Conservation (phyloP, 2,888 invertebrate species). For the Drosophila cognata region DNA sequence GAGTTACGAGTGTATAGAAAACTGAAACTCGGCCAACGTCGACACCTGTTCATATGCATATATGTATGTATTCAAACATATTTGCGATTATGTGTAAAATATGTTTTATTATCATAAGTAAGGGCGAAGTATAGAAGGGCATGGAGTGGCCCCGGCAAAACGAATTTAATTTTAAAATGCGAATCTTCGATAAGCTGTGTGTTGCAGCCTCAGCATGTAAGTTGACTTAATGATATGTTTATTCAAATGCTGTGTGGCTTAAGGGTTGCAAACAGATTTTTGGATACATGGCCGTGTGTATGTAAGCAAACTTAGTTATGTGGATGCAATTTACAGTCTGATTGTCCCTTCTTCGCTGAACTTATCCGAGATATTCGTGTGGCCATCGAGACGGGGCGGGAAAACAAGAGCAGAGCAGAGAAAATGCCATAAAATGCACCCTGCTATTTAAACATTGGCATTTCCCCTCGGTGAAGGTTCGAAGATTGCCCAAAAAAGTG, state of each 20-base stretch:
- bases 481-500: constrained; percentile 63
- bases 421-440: constrained; percentile 68
- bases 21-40: no score
- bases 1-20: not conserved
- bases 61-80: not conserved
- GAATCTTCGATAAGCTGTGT: not conserved
- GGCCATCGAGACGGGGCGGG: constrained; percentile 17
- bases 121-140: not conserved
- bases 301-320: not conserved
- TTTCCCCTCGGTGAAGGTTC: constrained; percentile 70
- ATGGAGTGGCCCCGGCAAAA: no score
- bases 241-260: constrained; percentile 26
- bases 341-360: constrained; percentile 22
- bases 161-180: not conserved
- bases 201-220: not conserved
- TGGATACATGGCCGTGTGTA: constrained; percentile 17
- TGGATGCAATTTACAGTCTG: constrained; percentile 10
- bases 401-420: constrained; percentile 27
- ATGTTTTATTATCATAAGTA: no score
- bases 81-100: not conserved
- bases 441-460: constrained; percentile 70
- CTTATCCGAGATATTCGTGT: constrained; percentile 16
- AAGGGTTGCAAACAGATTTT: constrained; percentile 49
- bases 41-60: not conserved
- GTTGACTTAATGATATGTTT: constrained; percentile 27